Conservation (phyloP, 2,888 invertebrate species). For the Tachina grossa region DNA sequence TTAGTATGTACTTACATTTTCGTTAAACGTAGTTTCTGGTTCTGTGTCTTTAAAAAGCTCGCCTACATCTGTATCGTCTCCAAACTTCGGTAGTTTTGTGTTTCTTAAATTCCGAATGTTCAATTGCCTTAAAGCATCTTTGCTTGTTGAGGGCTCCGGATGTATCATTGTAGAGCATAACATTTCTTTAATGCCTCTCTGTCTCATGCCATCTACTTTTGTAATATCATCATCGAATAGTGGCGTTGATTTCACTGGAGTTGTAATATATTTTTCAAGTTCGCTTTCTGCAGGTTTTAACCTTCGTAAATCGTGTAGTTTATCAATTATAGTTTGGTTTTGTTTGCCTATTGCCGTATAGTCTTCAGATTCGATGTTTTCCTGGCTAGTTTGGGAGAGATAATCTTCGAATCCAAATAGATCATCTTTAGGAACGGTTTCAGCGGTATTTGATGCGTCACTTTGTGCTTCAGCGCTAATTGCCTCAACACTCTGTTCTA, state of each 20-base stretch:
- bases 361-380: slow-evolving; percentile 52
- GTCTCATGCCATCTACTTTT: slow-evolving; percentile 59
- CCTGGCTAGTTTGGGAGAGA: slow-evolving; percentile 67
- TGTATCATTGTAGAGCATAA: slow-evolving; percentile 79
- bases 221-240: slow-evolving; percentile 73
- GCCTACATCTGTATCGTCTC: slow-evolving; percentile 2
- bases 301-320: slow-evolving; percentile 74
- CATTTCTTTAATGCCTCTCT: slow-evolving; percentile 77
- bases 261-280: slow-evolving; percentile 45
- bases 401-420: slow-evolving; percentile 80
- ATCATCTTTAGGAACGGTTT: slow-evolving; percentile 49
- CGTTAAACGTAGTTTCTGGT: slow-evolving; percentile 77
- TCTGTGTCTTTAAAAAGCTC: slow-evolving; percentile 78
- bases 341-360: background rate
- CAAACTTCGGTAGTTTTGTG: slow-evolving; percentile 6
- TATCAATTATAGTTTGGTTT: slow-evolving; percentile 73
- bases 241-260: background rate
- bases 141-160: slow-evolving; percentile 35
- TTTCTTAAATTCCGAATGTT: slow-evolving; percentile 30
- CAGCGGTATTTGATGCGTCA: background rate
- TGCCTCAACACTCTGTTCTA: background rate
- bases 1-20: slow-evolving; percentile 75
- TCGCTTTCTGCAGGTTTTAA: slow-evolving; percentile 74
- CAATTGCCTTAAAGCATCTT: slow-evolving; percentile 22
- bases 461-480: slow-evolving; percentile 1